Evolutionary conservation across 2,797 vertebrate species (phyloP).

Genomic region (Xenopus petersii): DNA sequence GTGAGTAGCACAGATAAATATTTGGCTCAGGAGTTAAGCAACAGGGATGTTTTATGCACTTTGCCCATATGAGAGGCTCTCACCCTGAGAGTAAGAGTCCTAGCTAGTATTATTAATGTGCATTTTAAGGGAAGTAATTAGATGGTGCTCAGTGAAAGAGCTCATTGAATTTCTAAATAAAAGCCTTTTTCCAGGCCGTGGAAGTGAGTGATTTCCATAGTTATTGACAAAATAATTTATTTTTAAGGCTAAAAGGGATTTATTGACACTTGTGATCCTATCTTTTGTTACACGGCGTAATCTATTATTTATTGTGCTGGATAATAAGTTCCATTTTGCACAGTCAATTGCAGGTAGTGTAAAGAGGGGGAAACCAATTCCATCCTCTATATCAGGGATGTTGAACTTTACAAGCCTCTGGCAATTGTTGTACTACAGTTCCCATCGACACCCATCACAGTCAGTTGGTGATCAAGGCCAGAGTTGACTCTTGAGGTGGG

Average conservation of each 20-base stretch:
- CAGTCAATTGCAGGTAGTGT: too few relatives aligned
- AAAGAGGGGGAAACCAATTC: too few relatives aligned
- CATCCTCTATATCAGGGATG: too few relatives aligned
- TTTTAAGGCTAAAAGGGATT: slow-evolving; percentile 34
- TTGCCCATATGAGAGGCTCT: not conserved
- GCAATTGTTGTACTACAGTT: too few relatives aligned
- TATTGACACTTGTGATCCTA: slow-evolving; percentile 36
- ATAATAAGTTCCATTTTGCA: too few relatives aligned
- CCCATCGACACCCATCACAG: too few relatives aligned
- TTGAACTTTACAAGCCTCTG: too few relatives aligned
- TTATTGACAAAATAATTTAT: slow-evolving; percentile 47
- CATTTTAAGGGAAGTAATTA: slow-evolving; percentile 41
- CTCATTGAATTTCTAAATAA: slow-evolving; percentile 45
- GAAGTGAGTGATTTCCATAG: slow-evolving; percentile 19
- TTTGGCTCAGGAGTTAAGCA: too few relatives aligned
- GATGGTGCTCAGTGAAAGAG: slow-evolving; percentile 30
- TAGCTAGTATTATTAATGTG: slow-evolving; percentile 36
- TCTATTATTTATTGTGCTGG: slow-evolving; percentile 1
- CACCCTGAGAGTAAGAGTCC: slow-evolving; percentile 8
- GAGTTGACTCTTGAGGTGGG: too few relatives aligned
- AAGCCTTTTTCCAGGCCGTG: slow-evolving; percentile 29
- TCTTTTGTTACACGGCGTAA: slow-evolving; percentile 21
- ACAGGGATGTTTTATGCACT: too few relatives aligned
- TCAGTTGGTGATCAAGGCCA: too few relatives aligned
- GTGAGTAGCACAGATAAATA: too few relatives aligned